Evolutionary conservation across 92 coral and sea anemone species (phyloP).

Genomic region (Blastomussa wellsi): DNA sequence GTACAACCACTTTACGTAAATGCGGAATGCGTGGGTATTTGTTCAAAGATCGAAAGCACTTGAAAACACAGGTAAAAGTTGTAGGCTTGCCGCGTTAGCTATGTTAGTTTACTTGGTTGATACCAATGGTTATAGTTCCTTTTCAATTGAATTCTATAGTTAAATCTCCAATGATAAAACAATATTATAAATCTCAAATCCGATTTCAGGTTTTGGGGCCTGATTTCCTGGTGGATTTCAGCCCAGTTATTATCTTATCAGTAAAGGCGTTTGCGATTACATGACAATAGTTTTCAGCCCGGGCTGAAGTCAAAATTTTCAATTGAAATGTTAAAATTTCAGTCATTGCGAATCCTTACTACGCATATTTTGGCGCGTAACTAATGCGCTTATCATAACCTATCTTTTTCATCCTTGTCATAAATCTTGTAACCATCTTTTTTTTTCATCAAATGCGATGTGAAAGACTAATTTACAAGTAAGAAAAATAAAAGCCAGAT

Average conservation of each 20-base stretch:
- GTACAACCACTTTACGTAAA: neutral
- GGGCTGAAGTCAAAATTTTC: no score
- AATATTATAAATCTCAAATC: no score
- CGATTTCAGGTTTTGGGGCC: no score
- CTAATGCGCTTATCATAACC: neutral
- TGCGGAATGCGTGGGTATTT: neutral
- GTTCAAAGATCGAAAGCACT: neutral
- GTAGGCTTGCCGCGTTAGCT: neutral
- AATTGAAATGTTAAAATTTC: no score
- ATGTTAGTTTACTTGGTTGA: no score
- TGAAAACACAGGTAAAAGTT: neutral
- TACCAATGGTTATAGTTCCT: neutral
- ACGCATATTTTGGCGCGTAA: neutral
- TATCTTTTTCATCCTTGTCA: neutral
- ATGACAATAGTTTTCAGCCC: no score
- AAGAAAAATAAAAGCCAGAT: no score
- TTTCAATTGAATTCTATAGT: neutral
- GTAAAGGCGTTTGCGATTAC: no score
- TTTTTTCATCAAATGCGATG: neutral
- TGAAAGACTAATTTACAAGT: neutral
- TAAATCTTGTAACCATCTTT: neutral
- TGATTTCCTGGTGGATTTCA: no score
- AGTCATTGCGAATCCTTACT: neutral
- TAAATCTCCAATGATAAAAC: neutral
- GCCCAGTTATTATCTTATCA: no score